Evolutionary conservation across 2,113 vertebrate species (phyloP).

Genomic region (Microtus richardsoni): DNA sequence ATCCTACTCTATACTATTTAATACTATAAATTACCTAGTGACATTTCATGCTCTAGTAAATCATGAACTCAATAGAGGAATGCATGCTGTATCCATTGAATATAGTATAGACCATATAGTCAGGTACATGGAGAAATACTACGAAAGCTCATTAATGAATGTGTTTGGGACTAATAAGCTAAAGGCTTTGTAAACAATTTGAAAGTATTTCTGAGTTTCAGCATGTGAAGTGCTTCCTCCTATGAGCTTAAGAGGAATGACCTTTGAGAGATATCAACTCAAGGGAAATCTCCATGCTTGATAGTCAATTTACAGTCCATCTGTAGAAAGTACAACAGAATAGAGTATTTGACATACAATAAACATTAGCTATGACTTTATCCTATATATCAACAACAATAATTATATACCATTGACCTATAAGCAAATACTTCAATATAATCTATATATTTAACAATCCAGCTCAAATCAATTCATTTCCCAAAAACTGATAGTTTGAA

Average conservation of each 20-base stretch:
- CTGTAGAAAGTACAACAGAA: neutral
- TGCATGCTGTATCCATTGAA: neutral
- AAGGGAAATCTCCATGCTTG: neutral
- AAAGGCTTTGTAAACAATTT: neutral
- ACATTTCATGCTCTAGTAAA: neutral
- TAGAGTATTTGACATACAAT: neutral
- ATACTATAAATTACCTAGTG: neutral
- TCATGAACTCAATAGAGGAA: neutral
- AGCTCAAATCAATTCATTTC: neutral
- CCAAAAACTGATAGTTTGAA: neutral
- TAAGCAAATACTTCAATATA: neutral
- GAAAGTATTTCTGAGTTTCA: neutral
- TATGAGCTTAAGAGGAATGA: neutral
- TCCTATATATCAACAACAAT: neutral
- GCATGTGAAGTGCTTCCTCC: neutral
- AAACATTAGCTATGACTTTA: neutral
- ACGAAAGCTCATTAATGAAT: neutral
- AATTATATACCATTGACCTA: neutral
- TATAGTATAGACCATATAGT: neutral
- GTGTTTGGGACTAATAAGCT: conserved; percentile 22
- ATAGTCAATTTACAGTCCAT: neutral
- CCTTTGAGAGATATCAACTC: neutral
- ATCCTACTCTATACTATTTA: neutral
- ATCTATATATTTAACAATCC: neutral
- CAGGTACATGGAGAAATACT: neutral